These are phyloP conservation scores for Drosophila formosana DNA, from an alignment of 2,888 invertebrate genomes.

Conservation along the genomic window DNA sequence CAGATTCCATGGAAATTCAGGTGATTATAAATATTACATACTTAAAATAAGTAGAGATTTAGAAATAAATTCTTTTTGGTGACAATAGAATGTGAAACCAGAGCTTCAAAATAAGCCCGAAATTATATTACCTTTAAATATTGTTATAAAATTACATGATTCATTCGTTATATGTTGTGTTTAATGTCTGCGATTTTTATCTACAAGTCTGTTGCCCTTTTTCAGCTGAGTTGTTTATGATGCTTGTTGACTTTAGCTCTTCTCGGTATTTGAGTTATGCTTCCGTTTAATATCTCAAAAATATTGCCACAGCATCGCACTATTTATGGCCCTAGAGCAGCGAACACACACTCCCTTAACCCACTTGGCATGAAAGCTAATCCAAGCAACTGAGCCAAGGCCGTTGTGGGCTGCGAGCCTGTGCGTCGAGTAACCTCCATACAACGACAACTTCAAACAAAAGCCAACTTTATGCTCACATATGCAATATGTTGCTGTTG, in stretches of 20 bases:
- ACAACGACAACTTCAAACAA: slow-evolving; percentile 40
- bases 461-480: slow-evolving; percentile 44
- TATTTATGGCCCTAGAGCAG: slow-evolving; percentile 23
- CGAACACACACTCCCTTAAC: slow-evolving; percentile 37
- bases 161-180: too few species aligned
- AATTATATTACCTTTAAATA: too few species aligned
- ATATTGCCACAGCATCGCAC: background rate
- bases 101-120: too few species aligned
- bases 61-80: too few species aligned
- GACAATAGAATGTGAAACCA: too few species aligned
- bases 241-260: background rate
- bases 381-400: slow-evolving; percentile 65
- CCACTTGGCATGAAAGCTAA: slow-evolving; percentile 49
- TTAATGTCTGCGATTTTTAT: too few species aligned
- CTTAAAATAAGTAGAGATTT: too few species aligned
- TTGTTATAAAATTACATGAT: too few species aligned
- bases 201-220: background rate
- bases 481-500: slow-evolving; percentile 37
- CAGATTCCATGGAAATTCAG: background rate
- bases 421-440: slow-evolving; percentile 59
- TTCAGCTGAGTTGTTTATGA: background rate
- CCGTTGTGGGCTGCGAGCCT: slow-evolving; percentile 72
- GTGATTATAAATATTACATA: background rate
- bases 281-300: background rate
- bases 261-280: too few species aligned